phyloP scores from a whole-genome alignment of 2,797 vertebrate genomes.

The Glyptemys insculpta region DNA sequence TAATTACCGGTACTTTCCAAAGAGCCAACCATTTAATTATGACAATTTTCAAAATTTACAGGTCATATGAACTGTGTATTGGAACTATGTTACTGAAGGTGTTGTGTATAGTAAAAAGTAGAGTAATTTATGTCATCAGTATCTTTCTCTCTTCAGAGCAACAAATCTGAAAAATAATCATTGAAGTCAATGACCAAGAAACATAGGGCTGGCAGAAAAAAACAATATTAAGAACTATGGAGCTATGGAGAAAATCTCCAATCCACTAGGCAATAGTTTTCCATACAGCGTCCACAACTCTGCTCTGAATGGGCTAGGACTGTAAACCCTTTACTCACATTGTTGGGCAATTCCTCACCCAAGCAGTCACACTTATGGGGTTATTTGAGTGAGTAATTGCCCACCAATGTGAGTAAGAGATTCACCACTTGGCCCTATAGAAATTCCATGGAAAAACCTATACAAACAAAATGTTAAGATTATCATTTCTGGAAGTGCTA shows the following conservation, averaged over 20 bases:
- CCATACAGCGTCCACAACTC: neutral
- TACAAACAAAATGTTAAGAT: neutral
- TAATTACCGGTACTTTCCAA: neutral
- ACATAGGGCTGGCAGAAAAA: neutral
- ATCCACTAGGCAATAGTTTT: neutral
- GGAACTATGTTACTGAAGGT: neutral
- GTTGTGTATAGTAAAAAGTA: neutral
- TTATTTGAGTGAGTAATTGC: neutral
- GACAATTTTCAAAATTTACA: neutral
- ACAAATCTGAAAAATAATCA: neutral
- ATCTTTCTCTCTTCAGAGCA: neutral
- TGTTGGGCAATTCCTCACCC: neutral
- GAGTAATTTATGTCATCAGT: neutral
- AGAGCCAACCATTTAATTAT: neutral
- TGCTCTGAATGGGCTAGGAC: neutral
- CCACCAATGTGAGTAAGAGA: neutral
- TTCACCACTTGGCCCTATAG: neutral
- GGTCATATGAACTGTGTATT: neutral
- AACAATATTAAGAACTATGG: rapidly evolving
- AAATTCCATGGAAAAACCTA: neutral
- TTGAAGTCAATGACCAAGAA: neutral
- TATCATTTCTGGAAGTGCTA: neutral
- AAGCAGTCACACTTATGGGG: neutral
- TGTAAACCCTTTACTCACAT: neutral
- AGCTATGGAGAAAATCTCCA: neutral